phyloP scores from a whole-genome alignment of 2,113 vertebrate genomes.

The Sterrhoptilus dennistouni region DNA sequence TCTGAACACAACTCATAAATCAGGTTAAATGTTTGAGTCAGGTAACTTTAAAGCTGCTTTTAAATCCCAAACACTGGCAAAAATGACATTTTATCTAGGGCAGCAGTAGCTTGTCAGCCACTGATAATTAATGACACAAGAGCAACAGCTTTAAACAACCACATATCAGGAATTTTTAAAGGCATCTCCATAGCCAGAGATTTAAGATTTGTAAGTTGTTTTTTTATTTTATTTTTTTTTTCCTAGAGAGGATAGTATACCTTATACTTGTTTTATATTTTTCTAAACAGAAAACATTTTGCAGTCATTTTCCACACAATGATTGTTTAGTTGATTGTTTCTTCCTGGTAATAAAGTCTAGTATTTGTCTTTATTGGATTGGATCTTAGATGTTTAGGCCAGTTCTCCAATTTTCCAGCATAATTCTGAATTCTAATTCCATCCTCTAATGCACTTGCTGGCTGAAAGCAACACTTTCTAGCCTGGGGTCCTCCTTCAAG shows the following conservation, averaged over 20 bases:
- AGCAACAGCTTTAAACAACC: neutral
- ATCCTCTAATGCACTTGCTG: neutral
- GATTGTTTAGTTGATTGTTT: neutral
- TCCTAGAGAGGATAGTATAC: neutral
- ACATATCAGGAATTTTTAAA: conserved; percentile 10
- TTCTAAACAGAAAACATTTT: neutral
- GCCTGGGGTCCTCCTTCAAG: neutral
- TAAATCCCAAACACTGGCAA: conserved; percentile 45
- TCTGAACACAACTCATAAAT: conserved; percentile 68
- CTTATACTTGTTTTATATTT: neutral
- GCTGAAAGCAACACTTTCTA: neutral
- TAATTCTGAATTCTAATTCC: neutral
- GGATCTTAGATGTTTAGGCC: neutral
- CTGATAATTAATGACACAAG: conserved; percentile 15
- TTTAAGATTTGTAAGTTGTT: neutral
- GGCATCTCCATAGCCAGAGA: neutral
- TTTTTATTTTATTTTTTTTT: neutral
- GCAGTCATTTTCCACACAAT: neutral
- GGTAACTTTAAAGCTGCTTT: conserved; percentile 50
- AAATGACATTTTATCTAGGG: conserved; percentile 42
- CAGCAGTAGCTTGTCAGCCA: neutral
- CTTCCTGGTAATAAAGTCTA: neutral
- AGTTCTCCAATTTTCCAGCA: neutral
- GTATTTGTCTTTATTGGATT: neutral
- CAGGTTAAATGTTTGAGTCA: conserved; percentile 69